A percentile compares a stretch with the other conserved stretches of the same genome.
These are phyloP conservation scores for Antennarius striatus DNA, from an alignment of 2,113 vertebrate species.

Conservation along the genomic window DNA sequence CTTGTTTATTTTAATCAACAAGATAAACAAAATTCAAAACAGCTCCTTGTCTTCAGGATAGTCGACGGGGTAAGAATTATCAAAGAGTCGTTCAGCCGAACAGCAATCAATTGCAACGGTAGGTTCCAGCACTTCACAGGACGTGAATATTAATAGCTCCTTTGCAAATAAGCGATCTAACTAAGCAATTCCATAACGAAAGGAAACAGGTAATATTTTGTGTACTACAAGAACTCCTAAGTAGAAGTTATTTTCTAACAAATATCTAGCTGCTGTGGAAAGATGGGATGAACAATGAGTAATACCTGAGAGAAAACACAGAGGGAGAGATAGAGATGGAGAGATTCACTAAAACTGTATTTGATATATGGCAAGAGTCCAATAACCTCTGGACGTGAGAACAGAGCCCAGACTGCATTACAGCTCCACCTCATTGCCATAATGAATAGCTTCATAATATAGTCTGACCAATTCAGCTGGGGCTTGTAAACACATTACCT, in stretches of 20 bases:
- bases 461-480: constrained; percentile 37
- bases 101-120: constrained; percentile 12
- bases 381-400: constrained; percentile 48
- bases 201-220: not conserved
- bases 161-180: constrained; percentile 26
- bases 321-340: not conserved
- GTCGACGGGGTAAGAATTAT: constrained; percentile 39
- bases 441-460: constrained; percentile 36
- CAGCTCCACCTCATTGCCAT: constrained; percentile 31
- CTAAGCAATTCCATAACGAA: constrained; percentile 26
- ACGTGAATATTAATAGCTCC: constrained; percentile 35
- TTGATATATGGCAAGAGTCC: constrained; percentile 48
- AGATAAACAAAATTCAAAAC: constrained; percentile 43
- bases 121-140: constrained; percentile 7
- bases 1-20: not conserved
- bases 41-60: constrained; percentile 42
- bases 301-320: not conserved
- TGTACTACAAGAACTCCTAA: not conserved
- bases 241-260: constrained; percentile 8
- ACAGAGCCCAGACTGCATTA: constrained; percentile 36
- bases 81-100: constrained; percentile 42
- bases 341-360: constrained; percentile 36
- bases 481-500: constrained; percentile 34
- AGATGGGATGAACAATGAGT: constrained; percentile 18
- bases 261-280: not conserved